Conservation (phyloP, 1,140 invertebrate genomes). For the Lasaia peninsularis region DNA sequence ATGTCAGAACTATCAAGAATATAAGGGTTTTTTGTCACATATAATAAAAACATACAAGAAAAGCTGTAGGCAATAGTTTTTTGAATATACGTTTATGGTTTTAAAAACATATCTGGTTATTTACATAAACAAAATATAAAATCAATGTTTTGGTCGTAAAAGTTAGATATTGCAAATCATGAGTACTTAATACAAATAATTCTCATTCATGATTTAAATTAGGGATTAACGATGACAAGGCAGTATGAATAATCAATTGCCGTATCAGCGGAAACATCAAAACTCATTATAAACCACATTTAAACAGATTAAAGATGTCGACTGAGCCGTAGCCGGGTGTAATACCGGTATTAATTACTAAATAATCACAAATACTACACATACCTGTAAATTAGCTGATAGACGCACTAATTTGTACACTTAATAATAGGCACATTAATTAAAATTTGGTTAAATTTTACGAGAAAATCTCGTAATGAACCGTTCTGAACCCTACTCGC, state of each 20-base stretch:
- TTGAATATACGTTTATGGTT: too few relatives aligned
- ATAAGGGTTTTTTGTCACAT: too few relatives aligned
- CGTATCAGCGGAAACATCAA: background rate
- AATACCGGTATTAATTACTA: background rate
- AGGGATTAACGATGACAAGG: background rate
- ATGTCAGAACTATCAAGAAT: too few relatives aligned
- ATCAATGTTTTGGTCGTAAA: too few relatives aligned
- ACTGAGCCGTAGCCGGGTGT: background rate
- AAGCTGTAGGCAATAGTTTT: too few relatives aligned
- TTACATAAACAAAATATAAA: too few relatives aligned
- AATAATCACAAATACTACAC: background rate
- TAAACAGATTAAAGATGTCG: background rate
- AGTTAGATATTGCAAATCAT: background rate
- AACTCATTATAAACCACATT: background rate
- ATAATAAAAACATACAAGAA: too few relatives aligned
- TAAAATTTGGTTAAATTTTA: background rate
- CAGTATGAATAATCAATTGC: slow-evolving; percentile 10
- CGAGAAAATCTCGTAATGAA: background rate
- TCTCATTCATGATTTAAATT: slow-evolving; percentile 8
- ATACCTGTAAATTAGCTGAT: background rate
- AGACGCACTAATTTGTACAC: background rate
- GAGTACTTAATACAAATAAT: background rate
- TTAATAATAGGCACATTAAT: background rate
- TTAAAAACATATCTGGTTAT: too few relatives aligned
- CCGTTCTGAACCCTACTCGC: background rate